phyloP scores from a whole-genome alignment of 2,888 invertebrate genomes.

The Plebejus anna region DNA sequence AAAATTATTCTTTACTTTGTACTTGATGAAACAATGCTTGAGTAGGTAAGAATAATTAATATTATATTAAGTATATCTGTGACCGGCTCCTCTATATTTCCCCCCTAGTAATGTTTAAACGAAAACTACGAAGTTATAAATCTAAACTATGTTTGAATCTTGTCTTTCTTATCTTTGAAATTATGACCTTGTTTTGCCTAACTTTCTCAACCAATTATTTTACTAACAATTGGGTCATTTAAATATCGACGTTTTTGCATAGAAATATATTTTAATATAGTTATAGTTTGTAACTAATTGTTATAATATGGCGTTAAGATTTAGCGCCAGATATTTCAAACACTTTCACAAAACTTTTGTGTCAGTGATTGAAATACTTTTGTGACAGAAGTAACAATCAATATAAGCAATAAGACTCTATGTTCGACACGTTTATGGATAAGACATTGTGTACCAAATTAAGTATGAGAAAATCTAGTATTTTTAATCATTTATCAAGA shows the following conservation, averaged over 20 bases:
- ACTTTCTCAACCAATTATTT: slow-evolving; percentile 2
- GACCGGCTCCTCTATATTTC: too few relatives aligned
- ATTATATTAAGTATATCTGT: too few relatives aligned
- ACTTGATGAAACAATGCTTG: not conserved
- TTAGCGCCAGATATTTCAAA: not conserved
- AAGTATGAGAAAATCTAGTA: not conserved
- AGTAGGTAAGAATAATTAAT: not conserved
- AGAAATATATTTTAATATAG: not conserved
- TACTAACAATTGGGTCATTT: not conserved
- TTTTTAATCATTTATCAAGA: not conserved
- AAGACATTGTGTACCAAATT: slow-evolving; percentile 2
- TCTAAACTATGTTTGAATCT: not conserved
- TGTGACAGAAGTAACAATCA: not conserved
- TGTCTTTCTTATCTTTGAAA: not conserved
- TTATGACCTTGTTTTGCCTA: not conserved
- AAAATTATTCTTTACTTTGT: not conserved
- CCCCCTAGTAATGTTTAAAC: not conserved
- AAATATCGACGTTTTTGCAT: not conserved
- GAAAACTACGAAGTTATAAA: not conserved
- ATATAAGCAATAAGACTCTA: not conserved
- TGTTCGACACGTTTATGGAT: not conserved
- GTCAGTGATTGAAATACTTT: too few relatives aligned
- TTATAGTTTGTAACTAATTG: not conserved
- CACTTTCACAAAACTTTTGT: not conserved
- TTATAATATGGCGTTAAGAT: slow-evolving; percentile 2